These are phyloP conservation scores for Amphimallon solstitiale DNA, from an alignment of 2,888 invertebrate genomes.

Conservation along the genomic window DNA sequence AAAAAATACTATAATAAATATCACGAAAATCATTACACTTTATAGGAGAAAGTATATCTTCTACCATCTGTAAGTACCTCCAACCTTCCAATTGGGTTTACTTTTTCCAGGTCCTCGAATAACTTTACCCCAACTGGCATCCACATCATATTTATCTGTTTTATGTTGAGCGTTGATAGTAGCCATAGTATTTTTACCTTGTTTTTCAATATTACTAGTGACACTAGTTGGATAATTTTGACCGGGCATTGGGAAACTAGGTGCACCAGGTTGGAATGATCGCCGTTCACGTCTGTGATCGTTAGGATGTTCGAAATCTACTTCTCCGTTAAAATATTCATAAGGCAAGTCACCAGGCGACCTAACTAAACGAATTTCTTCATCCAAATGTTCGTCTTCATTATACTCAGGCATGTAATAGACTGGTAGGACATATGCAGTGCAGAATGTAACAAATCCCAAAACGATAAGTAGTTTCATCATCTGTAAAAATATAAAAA, in stretches of 20 bases:
- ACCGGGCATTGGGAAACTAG: neutral
- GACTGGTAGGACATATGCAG: constrained; percentile 6
- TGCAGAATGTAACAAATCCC: constrained; percentile 1
- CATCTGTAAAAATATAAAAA: constrained; percentile 13
- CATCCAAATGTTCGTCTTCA: neutral
- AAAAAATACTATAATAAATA: neutral
- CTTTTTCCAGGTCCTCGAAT: constrained; percentile 31
- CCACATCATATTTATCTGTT: constrained; percentile 25
- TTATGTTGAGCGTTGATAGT: constrained; percentile 27
- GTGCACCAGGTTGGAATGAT: constrained; percentile 25
- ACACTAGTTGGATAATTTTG: neutral
- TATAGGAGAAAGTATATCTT: neutral
- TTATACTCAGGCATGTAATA: neutral
- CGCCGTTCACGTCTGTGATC: neutral
- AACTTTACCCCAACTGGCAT: constrained; percentile 33
- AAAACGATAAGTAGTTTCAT: constrained; percentile 3
- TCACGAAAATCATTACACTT: neutral
- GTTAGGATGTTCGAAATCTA: neutral
- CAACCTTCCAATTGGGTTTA: constrained; percentile 31
- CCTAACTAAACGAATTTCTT: neutral
- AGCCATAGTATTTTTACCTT: constrained; percentile 19
- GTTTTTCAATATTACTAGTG: constrained; percentile 8
- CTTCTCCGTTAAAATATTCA: neutral
- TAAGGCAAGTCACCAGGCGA: neutral
- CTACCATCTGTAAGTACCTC: constrained; percentile 24